Percentiles rank a stretch among this genome's conserved stretches.
Evolutionary conservation across 2,888 invertebrate species (phyloP).

Genomic region (Hirtodrosophila duncani): DNA sequence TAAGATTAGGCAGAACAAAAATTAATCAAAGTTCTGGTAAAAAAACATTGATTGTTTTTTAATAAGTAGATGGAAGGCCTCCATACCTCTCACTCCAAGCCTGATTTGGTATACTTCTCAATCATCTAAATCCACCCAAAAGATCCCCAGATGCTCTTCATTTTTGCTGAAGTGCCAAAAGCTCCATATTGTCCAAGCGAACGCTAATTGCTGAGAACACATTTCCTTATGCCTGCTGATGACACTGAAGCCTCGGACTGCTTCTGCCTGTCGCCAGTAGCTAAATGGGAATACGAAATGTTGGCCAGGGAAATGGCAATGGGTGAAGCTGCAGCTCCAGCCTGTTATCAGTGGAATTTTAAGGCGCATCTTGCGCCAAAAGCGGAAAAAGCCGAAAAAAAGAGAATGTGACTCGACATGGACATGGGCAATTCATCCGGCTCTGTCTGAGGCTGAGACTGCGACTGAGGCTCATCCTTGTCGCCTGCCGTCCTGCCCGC

Average conservation of each 20-base stretch:
- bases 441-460: constrained; percentile 3
- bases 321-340: constrained; percentile 10
- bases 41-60: no score
- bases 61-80: no score
- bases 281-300: constrained; percentile 4
- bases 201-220: constrained; percentile 63
- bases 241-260: constrained; percentile 61
- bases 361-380: constrained; percentile 56
- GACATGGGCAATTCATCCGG: constrained; percentile 62
- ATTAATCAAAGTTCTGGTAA: no score
- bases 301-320: neutral
- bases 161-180: neutral
- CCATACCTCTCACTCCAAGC: no score
- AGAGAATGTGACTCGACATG: constrained; percentile 34
- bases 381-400: constrained; percentile 3
- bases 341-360: constrained; percentile 66
- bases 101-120: no score
- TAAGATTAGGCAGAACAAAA: no score
- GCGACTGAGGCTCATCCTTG: no score
- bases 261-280: constrained; percentile 34
- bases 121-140: neutral
- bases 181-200: constrained; percentile 1
- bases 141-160: constrained; percentile 1
- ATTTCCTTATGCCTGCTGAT: constrained; percentile 65
- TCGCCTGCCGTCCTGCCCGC: constrained; percentile 6